A percentile compares a stretch with the other conserved stretches of the same genome.
These are phyloP conservation scores for Alligator sinensis DNA, from an alignment of 2,113 vertebrate genomes.

Conservation along the genomic window DNA sequence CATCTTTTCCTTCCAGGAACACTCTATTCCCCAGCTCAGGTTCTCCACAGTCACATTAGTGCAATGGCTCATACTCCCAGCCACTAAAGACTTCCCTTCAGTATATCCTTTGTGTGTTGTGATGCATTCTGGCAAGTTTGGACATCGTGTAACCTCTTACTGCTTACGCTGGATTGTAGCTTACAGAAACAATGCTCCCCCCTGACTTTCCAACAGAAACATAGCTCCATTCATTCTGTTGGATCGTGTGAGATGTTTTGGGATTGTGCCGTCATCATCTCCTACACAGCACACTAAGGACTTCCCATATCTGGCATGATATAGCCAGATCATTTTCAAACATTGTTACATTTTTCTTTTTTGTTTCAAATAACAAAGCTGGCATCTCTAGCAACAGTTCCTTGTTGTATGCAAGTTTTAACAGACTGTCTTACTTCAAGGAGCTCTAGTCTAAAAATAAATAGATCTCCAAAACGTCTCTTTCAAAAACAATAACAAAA, in stretches of 20 bases:
- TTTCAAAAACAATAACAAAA: background rate
- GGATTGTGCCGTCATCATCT: too few relatives aligned
- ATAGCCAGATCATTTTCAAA: background rate
- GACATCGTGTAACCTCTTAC: too few relatives aligned
- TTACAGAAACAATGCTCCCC: too few relatives aligned
- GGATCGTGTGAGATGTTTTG: too few relatives aligned
- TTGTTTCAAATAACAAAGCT: background rate
- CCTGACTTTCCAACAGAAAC: too few relatives aligned
- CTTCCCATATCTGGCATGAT: background rate
- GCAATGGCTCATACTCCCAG: accelerated
- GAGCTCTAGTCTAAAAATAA: background rate
- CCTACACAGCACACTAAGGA: background rate
- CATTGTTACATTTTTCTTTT: background rate
- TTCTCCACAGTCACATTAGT: background rate
- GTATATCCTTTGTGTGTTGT: background rate
- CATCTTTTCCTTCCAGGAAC: background rate
- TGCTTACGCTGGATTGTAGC: too few relatives aligned
- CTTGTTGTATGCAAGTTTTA: background rate
- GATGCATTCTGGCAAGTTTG: too few relatives aligned
- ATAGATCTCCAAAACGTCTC: background rate
- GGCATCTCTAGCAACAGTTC: background rate
- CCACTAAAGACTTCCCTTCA: background rate
- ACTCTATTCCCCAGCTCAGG: background rate
- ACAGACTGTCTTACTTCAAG: background rate
- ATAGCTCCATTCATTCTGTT: background rate